Base-by-base conservation (phyloP, 2,888 invertebrate species). In the Monopis laevigella region DNA sequence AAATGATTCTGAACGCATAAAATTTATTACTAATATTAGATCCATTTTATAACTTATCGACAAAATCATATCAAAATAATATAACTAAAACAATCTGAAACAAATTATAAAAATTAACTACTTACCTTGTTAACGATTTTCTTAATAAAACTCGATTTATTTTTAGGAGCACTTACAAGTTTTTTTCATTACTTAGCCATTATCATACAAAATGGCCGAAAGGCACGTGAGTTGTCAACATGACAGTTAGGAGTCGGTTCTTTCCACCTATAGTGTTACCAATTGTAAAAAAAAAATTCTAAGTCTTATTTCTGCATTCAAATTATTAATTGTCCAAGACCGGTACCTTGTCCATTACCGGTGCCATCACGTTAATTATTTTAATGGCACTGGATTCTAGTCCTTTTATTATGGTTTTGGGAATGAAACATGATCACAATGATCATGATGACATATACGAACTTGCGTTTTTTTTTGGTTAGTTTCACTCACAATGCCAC, bases 141-240 rank as follows among this genome's bases (percentile, higher is more conserved):
- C 7, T 24, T 24, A 24, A 24, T 24, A 24, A 24, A 24, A 24
- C 10, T 24, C 6, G 24, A 24, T 24, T 24, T 7, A 7, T 24
- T 24, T 24, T 7, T 24, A 24, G 24, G 10, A 24, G 24, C 10
- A 24, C 24, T 10, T 7, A 24, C 10, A 7, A 6, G 24, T 6
- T 11, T 30, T 28, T 55, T 28, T 58, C 58, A 12, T 24, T 24
- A 24, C 24, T n/a, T n/a, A n/a, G n/a, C n/a, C n/a, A n/a, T n/a
- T n/a, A n/a, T n/a, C n/a, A n/a, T n/a, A n/a, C n/a, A 24, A 24
- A 24, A 24, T 24, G 24, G 24, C 24, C 24, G 24, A 7, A 6
- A 7, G 7, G 7, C 8, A 24, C 24, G 24, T 24, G 8, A 24
- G 24, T 8, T 24, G 7, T 7, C 8, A 6, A 8, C 8, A 24